Evolutionary conservation across 2,888 invertebrate genomes (phyloP), one percentile per base, ranked within the genome.

Genomic region (Ophraella communa): DNA sequence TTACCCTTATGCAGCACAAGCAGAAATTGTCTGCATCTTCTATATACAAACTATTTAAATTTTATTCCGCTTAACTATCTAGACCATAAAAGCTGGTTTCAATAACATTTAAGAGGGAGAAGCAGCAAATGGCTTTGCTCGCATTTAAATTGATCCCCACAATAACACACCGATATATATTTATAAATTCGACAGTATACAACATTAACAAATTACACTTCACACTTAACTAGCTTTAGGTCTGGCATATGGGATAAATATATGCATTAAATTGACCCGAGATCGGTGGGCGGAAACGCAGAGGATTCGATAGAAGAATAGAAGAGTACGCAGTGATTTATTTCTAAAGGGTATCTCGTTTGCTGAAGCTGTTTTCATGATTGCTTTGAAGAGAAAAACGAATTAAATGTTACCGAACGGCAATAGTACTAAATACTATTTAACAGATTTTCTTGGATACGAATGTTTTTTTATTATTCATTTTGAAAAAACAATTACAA

Each of bases 141-240:
- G 72, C 70, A 76, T 78, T 78, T 74, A 77, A 79, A 78, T 74
- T 74, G 74, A 76, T 76, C 76, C 79, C 79, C 76, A 74, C 80
- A 79, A 79, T 79, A 79, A 80, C 80, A 79, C 78, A 80, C 80
- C 80, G 77, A 79, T 79, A 77, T 68, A 77, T 68, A 65, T 68
- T n/a, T n/a, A n/a, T n/a, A n/a, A n/a, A 68, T 70, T 66, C 66
- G 24, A 55, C 51, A 55, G 59, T 66, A n/a, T n/a, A 67, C 67
- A 79, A 77, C 79, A 79, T 80, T 80, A 80, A 80, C 80, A 80
- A 80, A 80, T 80, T 80, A 76, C 78, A 74, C 75, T 79, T 78
- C 78, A 77, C 79, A 79, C 78, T 78, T 78, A 77, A 78, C 67
- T 77, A 76, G 73, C 75, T 75, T 78, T 78, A 76, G 76, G 74